These are phyloP conservation scores for Temnothorax longispinosus DNA, from an alignment of 1,140 invertebrate species.

Conservation along the genomic window DNA sequence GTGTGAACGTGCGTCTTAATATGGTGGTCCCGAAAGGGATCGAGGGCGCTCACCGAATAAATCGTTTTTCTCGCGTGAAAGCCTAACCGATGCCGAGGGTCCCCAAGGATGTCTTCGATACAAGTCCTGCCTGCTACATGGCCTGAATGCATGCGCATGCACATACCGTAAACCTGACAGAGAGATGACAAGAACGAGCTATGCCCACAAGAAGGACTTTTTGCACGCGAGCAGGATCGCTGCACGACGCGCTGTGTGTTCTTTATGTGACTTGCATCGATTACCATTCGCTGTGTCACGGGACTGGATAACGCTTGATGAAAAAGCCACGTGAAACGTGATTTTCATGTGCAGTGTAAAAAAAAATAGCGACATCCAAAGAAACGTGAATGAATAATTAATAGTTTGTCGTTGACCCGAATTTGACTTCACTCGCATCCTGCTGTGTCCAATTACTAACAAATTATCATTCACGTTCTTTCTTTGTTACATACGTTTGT, in stretches of 20 bases:
- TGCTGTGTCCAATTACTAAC: background rate
- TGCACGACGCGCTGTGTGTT: conserved; percentile 69
- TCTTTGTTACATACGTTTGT: background rate
- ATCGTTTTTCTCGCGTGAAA: conserved; percentile 53
- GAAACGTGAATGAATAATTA: background rate
- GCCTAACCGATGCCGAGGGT: conserved; percentile 9
- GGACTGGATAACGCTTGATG: conserved; percentile 9
- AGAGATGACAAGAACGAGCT: conserved; percentile 59
- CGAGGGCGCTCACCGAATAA: conserved; percentile 32
- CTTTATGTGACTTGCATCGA: conserved; percentile 71
- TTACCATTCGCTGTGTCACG: conserved; percentile 14
- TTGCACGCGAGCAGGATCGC: conserved; percentile 41
- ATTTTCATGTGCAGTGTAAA: background rate
- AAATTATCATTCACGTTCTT: background rate
- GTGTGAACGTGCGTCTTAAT: conserved; percentile 5
- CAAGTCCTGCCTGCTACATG: conserved; percentile 56
- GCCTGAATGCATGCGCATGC: conserved; percentile 76
- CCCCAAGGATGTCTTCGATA: conserved; percentile 49
- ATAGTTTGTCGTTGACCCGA: background rate
- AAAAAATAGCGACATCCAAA: background rate
- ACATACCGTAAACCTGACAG: conserved; percentile 50
- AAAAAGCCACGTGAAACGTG: background rate
- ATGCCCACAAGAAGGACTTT: conserved; percentile 29
- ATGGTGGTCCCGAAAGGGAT: conserved; percentile 41
- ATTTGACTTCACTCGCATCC: background rate